Percentiles rank a stretch among this genome's conserved stretches.
phyloP scores from a whole-genome alignment of 2,797 vertebrate genomes.

The Rousettus madagascariensis region DNA sequence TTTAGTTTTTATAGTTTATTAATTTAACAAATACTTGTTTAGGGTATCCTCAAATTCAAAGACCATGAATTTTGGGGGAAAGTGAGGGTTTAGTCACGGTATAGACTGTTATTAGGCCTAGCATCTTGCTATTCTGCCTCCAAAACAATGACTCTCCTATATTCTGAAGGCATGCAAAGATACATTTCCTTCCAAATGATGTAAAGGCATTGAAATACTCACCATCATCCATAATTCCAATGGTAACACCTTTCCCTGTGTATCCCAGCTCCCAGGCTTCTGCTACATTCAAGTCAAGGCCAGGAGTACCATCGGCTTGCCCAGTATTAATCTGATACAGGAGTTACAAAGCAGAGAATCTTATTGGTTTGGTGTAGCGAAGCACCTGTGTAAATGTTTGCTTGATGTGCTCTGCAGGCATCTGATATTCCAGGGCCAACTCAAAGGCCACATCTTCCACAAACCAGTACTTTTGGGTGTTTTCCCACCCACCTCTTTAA shows the following conservation, averaged over 20 bases:
- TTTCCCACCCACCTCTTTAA: background rate
- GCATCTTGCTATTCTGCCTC: background rate
- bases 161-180: background rate
- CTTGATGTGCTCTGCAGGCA: background rate
- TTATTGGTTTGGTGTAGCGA: conserved; percentile 54
- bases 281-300: conserved; percentile 98
- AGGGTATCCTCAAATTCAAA: background rate
- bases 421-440: background rate
- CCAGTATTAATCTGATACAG: conserved; percentile 96
- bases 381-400: conserved; percentile 4
- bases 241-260: conserved; percentile 97
- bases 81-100: background rate
- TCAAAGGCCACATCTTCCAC: background rate
- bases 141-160: background rate
- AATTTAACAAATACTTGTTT: background rate
- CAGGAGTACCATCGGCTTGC: conserved; percentile 98
- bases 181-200: background rate
- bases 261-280: conserved; percentile 98
- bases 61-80: background rate
- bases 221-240: conserved; percentile 99
- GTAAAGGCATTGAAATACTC: conserved; percentile 76
- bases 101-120: background rate
- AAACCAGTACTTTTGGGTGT: background rate
- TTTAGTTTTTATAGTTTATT: background rate
- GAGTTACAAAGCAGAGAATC: conserved; percentile 71